Evolutionary conservation across 53 echinoderm and acorn worm species (phyloP), one percentile per base, ranked within the genome.

Genomic region (Hippasteria phrygiana): DNA sequence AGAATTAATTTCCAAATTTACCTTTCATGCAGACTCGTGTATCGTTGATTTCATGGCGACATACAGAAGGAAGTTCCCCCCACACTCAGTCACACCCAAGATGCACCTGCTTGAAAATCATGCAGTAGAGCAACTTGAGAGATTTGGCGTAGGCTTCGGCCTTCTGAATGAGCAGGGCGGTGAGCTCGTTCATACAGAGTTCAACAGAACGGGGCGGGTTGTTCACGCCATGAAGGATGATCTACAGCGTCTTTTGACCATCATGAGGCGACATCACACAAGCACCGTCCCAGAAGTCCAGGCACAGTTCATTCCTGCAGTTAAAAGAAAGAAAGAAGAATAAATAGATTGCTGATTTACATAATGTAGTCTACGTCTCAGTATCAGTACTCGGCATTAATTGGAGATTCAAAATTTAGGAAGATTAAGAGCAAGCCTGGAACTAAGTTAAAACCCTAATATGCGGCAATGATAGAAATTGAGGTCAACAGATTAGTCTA

Each of bases 91-190:
- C 43, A 55, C 88, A 1, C 88, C 73, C 17, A 86, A 86, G 70
- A 69, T 86, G 50, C 88, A 87, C 62, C 73, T 87, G 3, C 43
- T 87, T 9, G 88, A 87, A 41, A 24, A 37, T 20, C 88, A 87
- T 48, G 67, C 75, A 42, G 55, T 90, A 4, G 41, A 27, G 0
- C 70, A 73, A 27, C 43, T 89, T 5, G 4, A 55, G 12, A 71
- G 37, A 34, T 89, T 79, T 40, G 53, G 70, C 0, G 53, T 72
- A 0, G 90, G 82, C 0, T 51, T 82, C 2, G 90, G 90, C 2
- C 90, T 90, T 4, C 81, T 90, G 11, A 73, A 81, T 29, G 90
- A 90, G 34, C 90, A 90, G 40, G 89, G 89, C 0, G 89, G 89
- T 5, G 89, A 89, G 20, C 55, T 47, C 1, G 67, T 89, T 28